Evolutionary conservation across 2,797 vertebrate species (phyloP).

Genomic region (Gymnothorax reevesii): DNA sequence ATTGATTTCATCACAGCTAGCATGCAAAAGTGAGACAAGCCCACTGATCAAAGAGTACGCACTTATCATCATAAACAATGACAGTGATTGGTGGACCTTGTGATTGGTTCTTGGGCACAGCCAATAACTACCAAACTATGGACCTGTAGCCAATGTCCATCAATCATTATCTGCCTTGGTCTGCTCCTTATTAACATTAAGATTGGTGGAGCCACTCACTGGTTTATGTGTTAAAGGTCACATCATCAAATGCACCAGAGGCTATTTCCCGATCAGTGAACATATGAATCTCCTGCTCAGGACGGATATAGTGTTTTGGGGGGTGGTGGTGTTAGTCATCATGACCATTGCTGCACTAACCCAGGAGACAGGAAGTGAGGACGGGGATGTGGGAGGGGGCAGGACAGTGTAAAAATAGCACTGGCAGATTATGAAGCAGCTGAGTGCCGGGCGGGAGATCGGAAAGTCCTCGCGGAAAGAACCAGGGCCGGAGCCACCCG

Average conservation of each 20-base stretch:
- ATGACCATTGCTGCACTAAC: neutral
- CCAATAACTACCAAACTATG: too few relatives aligned
- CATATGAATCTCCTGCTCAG: neutral
- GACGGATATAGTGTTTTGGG: neutral
- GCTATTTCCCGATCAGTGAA: neutral
- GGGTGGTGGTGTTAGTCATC: neutral
- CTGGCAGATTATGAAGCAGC: slow-evolving; percentile 76
- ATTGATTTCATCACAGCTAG: too few relatives aligned
- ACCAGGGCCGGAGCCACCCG: slow-evolving; percentile 10
- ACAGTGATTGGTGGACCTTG: too few relatives aligned
- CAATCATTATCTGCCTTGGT: too few relatives aligned
- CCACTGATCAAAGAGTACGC: too few relatives aligned
- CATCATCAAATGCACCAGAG: neutral
- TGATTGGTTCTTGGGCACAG: too few relatives aligned
- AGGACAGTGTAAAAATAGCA: slow-evolving; percentile 70
- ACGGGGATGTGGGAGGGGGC: neutral
- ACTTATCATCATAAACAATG: too few relatives aligned
- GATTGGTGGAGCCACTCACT: neutral
- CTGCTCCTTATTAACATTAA: too few relatives aligned
- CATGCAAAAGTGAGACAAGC: too few relatives aligned
- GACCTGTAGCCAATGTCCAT: too few relatives aligned
- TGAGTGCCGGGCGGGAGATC: slow-evolving; percentile 73
- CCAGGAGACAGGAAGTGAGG: neutral
- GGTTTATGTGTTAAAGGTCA: neutral
- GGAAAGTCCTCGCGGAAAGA: slow-evolving; percentile 56